These are phyloP conservation scores for Alloscopus bannaensis DNA, from an alignment of 2,888 invertebrate species.

Conservation along the genomic window DNA sequence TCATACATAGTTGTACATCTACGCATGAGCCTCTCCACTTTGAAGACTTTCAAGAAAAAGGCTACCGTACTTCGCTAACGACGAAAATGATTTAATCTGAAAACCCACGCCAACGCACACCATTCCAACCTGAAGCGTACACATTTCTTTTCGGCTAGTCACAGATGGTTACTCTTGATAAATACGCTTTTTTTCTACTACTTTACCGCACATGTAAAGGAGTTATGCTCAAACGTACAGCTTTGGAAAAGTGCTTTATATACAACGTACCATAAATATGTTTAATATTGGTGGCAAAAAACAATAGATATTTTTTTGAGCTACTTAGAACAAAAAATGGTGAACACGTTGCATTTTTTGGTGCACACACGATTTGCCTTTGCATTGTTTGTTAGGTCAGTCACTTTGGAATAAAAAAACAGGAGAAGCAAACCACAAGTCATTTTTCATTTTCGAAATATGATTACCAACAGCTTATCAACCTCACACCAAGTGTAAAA, in stretches of 20 bases:
- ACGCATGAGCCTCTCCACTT: background rate
- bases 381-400: conserved; percentile 29
- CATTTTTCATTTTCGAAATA: conserved; percentile 14
- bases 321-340: no score
- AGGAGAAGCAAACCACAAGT: no score
- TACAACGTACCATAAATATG: background rate
- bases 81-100: conserved; percentile 5
- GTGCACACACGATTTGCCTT: background rate
- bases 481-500: no score
- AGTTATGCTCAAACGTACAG: background rate
- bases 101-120: background rate
- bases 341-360: conserved; percentile 26
- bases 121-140: conserved; percentile 6
- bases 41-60: background rate
- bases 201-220: no score
- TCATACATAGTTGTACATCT: background rate
- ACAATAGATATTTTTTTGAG: conserved; percentile 16
- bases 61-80: background rate
- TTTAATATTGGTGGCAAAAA: conserved; percentile 11
- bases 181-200: conserved; percentile 22
- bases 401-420: conserved; percentile 19
- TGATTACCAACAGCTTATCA: no score
- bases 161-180: conserved; percentile 45
- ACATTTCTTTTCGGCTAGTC: conserved; percentile 20
- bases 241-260: background rate